A percentile compares a stretch with the other conserved stretches of the same genome.
These are phyloP conservation scores for Sisor rabdophorus DNA, from an alignment of 2,113 vertebrate species.

Conservation along the genomic window DNA sequence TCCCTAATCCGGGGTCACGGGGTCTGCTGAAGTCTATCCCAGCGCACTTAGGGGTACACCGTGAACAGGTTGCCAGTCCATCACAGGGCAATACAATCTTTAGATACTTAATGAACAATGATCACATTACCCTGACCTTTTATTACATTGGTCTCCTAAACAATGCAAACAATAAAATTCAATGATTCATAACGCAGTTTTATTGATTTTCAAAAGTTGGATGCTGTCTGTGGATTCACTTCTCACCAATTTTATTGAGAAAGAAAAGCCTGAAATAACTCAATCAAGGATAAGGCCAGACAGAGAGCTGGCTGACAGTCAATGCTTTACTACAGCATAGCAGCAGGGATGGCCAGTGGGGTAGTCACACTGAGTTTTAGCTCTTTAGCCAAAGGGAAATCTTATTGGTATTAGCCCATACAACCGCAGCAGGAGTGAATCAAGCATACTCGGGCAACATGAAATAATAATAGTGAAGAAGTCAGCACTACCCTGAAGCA, in stretches of 20 bases:
- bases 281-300: conserved; percentile 39
- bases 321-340: conserved; percentile 33
- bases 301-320: conserved; percentile 37
- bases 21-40: no score
- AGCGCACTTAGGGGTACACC: no score
- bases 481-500: conserved; percentile 5
- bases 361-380: conserved; percentile 11
- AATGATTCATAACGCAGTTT: conserved; percentile 32
- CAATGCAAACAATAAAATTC: conserved; percentile 2
- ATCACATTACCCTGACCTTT: conserved; percentile 18
- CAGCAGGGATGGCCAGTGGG: conserved; percentile 40
- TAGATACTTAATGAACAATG: neutral
- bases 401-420: neutral
- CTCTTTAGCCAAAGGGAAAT: conserved; percentile 21
- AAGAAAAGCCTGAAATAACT: conserved; percentile 46
- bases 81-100: neutral
- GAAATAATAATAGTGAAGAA: conserved; percentile 25
- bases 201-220: conserved; percentile 36
- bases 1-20: no score
- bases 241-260: conserved; percentile 23
- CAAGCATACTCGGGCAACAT: neutral
- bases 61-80: neutral
- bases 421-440: conserved; percentile 40
- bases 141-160: neutral
- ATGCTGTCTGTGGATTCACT: conserved; percentile 25